Evolutionary conservation across 1,140 invertebrate species (phyloP), one percentile per base, ranked within the genome.

Genomic region (Tetranychus urticae): DNA sequence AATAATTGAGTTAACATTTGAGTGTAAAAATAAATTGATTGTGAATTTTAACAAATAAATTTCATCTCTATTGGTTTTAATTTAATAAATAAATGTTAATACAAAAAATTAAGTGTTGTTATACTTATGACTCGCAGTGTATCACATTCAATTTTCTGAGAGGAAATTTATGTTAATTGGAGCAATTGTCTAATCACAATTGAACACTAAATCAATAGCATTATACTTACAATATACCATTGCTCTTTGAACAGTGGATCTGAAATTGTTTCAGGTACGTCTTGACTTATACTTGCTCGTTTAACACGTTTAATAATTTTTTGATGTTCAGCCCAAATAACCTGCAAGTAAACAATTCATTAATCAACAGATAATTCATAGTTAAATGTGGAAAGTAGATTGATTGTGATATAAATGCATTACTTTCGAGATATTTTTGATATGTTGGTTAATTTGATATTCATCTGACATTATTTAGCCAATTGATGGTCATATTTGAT

Each of bases 211-310:
- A 52, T 4, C 3, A 52, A 4, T 31, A n/a, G 6, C 5, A 52
- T 31, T 13, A 23, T 23, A 64, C 66, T 65, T 58, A 69, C 68
- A 50, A 69, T 37, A 74, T 90, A 91, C 88, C 88, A 90, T 85
- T 68, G 67, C 37, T 68, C 65, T n/a, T 61, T 57, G 61, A 63
- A 67, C 12, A 68, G 56, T 34, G 67, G 67, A 64, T 68, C 67
- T 5, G 31, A 35, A 56, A 65, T 62, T 58, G 13, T 35, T 42
- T 52, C 55, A 5, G 37, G 37, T 14, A 58, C 13, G 37, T 36
- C 56, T 23, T 39, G 42, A 59, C 3, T 52, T 59, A 13, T 10
- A 58, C 54, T 59, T 59, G 70, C 71, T 55, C 75, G 64, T 64
- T 76, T 76, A 1, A 56, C 62, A 60, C 74, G 63, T 58, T 65